Evolutionary conservation across 2,888 invertebrate species (phyloP), one percentile per base, ranked within the genome.

Genomic region (Embidobia sp.): DNA sequence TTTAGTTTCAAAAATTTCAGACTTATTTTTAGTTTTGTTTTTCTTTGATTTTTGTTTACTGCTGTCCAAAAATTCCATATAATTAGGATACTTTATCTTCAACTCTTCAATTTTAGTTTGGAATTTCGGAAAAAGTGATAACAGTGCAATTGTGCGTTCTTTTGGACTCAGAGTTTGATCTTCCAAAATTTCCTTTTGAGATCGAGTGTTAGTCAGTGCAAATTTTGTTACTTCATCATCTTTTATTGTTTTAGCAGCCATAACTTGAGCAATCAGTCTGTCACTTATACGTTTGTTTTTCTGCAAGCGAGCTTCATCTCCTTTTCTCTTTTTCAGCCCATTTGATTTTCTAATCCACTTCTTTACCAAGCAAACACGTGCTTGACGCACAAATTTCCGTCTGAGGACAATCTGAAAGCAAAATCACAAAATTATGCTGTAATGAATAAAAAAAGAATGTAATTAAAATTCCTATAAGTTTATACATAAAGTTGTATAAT

Each of bases 171-270:
- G 61, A 0, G 46, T 64, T n/a, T 44, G 8, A 69, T 86, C 80
- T 6, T 78, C 69, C 18, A 86, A 73, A 42, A 86, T 75, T 11
- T 84, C 77, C 8, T 79, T 49, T n/a, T 85, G 37, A 0, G 53
- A 63, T 42, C 79, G 79, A 0, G 46, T 73, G 66, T 84, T 83
- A 2, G 51, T 59, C 2, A 89, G 80, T 0, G 82, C 84, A 73
- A 84, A 87, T 79, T 80, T 86, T 0, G 86, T 81, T 22, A 88
- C 81, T 1, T 86, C 86, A 48, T 89, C 88, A 0, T 87, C 85
- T 48, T 86, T 85, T 0, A 87, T 66, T n/a, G 63, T 81, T 49
- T 89, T 89, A 0, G 85, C 22, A 0, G 84, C 80, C 0, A 78
- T 29, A 0, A 89, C 79, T 69, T 89, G 88, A 1, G 72, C 81